Evolutionary conservation across 1,140 invertebrate species (phyloP).

Genomic region (Brachystomella parvula): DNA sequence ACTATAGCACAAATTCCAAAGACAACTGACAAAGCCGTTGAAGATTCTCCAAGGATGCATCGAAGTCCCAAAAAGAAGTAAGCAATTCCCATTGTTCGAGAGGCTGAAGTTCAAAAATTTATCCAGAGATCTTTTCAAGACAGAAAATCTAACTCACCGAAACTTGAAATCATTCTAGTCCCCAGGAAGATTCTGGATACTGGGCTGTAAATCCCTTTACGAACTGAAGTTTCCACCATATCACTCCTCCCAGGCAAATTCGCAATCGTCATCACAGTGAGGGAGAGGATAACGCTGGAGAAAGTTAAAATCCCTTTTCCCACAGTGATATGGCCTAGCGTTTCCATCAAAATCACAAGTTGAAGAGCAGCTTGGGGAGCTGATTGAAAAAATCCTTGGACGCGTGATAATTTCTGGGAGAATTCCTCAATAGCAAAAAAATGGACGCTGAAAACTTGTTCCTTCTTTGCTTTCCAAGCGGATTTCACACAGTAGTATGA

Average conservation of each 20-base stretch:
- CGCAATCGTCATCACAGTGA: slow-evolving; percentile 31
- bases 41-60: neutral
- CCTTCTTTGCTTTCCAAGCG: slow-evolving; percentile 1
- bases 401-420: slow-evolving; percentile 20
- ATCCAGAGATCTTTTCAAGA: neutral
- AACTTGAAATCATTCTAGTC: slow-evolving; percentile 33
- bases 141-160: slow-evolving; percentile 18
- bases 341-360: slow-evolving; percentile 25
- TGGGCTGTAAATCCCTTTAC: slow-evolving; percentile 17
- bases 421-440: slow-evolving; percentile 31
- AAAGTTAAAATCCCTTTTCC: slow-evolving; percentile 18
- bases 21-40: slow-evolving; percentile 3
- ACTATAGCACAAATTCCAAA: slow-evolving; percentile 6
- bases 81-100: slow-evolving; percentile 22
- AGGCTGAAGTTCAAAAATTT: slow-evolving; percentile 14
- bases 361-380: slow-evolving; percentile 31
- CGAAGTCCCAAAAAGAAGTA: slow-evolving; percentile 13
- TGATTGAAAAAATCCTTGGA: slow-evolving; percentile 31
- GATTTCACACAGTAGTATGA: slow-evolving; percentile 9
- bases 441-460: slow-evolving; percentile 19
- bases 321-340: neutral
- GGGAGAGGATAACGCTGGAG: slow-evolving; percentile 12
- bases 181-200: slow-evolving; percentile 25
- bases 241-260: slow-evolving; percentile 29
- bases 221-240: neutral